A percentile compares a stretch with the other conserved stretches of the same genome.
phyloP scores from a whole-genome alignment of 2,888 invertebrate species.

The Labia minor region DNA sequence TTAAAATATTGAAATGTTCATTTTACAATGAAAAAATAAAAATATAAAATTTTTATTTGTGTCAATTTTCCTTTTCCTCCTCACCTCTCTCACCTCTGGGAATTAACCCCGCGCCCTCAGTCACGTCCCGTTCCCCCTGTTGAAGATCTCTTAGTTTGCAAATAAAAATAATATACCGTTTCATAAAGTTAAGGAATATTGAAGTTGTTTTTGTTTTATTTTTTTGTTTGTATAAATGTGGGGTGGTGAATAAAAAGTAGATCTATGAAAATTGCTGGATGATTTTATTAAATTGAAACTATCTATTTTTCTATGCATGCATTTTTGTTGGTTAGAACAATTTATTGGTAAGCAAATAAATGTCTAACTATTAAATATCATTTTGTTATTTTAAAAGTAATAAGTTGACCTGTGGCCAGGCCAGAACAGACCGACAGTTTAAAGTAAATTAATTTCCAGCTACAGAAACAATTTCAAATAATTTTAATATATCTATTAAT shows the following conservation, averaged over 20 bases:
- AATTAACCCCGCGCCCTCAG: too few relatives aligned
- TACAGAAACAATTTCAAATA: too few relatives aligned
- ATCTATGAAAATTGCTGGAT: not conserved
- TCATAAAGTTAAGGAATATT: constrained; percentile 1
- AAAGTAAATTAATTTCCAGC: too few relatives aligned
- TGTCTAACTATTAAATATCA: not conserved
- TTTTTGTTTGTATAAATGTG: too few relatives aligned
- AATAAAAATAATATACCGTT: not conserved
- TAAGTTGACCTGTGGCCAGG: too few relatives aligned
- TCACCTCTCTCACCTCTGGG: too few relatives aligned
- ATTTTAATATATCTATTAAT: too few relatives aligned
- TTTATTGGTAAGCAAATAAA: not conserved
- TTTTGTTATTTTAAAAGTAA: too few relatives aligned
- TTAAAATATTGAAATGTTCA: constrained; percentile 2
- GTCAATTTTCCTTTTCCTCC: not conserved
- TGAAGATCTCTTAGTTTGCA: not conserved
- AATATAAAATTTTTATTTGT: not conserved
- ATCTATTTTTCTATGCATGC: not conserved
- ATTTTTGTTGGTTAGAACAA: not conserved
- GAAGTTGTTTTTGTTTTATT: not conserved
- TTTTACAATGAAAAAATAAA: not conserved
- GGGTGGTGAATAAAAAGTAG: not conserved
- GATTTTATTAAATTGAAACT: not conserved
- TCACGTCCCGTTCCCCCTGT: too few relatives aligned
- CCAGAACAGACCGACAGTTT: too few relatives aligned